A percentile compares a stretch with the other conserved stretches of the same genome.
Evolutionary conservation across 2,888 invertebrate species (phyloP).

Genomic region (Abscondita cerata): DNA sequence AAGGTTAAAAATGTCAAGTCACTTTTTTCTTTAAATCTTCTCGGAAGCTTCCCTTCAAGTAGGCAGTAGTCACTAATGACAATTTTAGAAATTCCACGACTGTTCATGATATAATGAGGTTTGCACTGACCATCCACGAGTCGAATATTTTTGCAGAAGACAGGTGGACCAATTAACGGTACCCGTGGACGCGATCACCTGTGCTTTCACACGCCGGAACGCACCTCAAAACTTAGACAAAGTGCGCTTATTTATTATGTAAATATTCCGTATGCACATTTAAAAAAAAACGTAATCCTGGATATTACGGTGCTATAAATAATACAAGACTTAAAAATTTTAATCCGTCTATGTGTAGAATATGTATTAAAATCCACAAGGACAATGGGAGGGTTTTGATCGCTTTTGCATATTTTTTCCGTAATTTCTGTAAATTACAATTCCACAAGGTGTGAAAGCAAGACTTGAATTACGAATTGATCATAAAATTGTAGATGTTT

Average conservation of each 20-base stretch:
- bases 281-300: background rate
- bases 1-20: no score
- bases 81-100: slow-evolving; percentile 13
- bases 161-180: slow-evolving; percentile 60
- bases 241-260: slow-evolving; percentile 19
- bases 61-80: slow-evolving; percentile 1
- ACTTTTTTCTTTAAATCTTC: no score
- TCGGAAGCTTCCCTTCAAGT: no score
- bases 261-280: background rate
- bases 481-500: slow-evolving; percentile 25
- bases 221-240: slow-evolving; percentile 30
- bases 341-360: background rate
- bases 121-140: slow-evolving; percentile 38
- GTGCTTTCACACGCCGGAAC: slow-evolving; percentile 50
- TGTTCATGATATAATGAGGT: slow-evolving; percentile 35
- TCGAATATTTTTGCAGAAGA: slow-evolving; percentile 41
- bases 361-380: slow-evolving; percentile 19
- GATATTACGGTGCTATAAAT: slow-evolving; percentile 1
- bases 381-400: slow-evolving; percentile 9
- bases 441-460: slow-evolving; percentile 26
- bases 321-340: slow-evolving; percentile 6
- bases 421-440: slow-evolving; percentile 24
- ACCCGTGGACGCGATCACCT: slow-evolving; percentile 58
- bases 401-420: slow-evolving; percentile 17
- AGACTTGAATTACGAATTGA: slow-evolving; percentile 27